Conservation (phyloP, 2,797 vertebrate species). For the Anisognathus igniventris region DNA sequence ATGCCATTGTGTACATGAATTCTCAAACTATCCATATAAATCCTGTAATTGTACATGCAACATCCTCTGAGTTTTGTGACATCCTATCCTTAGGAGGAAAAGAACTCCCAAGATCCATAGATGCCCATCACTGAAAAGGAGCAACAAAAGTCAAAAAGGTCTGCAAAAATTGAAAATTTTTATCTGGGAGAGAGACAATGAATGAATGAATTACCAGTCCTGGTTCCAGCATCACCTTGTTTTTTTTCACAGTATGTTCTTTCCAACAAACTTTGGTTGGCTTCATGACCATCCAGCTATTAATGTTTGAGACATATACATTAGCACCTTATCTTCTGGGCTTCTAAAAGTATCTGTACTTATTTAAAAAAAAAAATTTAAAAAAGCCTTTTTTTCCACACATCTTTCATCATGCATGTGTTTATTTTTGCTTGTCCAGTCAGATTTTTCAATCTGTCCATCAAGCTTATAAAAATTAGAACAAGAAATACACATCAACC, state of each 20-base stretch:
- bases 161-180: background rate
- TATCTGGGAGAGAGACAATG: background rate
- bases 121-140: background rate
- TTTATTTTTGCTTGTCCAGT: background rate
- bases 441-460: background rate
- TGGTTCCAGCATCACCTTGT: accelerated
- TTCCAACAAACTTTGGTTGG: background rate
- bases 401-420: background rate
- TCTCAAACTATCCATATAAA: background rate
- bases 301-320: background rate
- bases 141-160: background rate
- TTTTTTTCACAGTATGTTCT: background rate
- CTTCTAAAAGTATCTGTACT: background rate
- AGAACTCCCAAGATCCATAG: background rate
- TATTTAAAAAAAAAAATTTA: background rate
- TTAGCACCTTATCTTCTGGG: background rate
- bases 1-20: background rate
- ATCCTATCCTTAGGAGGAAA: background rate
- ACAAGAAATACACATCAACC: background rate
- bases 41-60: background rate
- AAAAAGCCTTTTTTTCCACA: background rate
- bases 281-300: accelerated
- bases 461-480: background rate
- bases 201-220: background rate
- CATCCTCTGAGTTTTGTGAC: background rate